Percentiles rank a stretch among this genome's conserved stretches.
Conservation (phyloP, 2,888 invertebrate genomes). For the Cabera pusaria region DNA sequence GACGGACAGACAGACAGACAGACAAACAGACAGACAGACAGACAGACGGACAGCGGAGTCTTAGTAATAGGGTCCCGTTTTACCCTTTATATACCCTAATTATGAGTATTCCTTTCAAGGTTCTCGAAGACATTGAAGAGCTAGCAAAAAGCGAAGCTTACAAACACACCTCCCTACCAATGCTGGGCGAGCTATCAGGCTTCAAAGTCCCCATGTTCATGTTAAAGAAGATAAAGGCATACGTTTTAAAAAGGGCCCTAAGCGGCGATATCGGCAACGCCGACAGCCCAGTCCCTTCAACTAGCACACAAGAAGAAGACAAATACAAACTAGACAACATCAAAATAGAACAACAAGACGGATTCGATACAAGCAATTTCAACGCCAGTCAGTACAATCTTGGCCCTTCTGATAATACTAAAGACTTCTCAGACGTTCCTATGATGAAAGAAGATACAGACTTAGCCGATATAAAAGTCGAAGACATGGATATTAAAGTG, state of each 20-base stretch:
- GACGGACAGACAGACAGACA: too few species aligned
- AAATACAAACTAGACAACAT: conserved; percentile 63
- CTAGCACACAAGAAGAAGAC: conserved; percentile 61
- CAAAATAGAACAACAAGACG: conserved; percentile 66
- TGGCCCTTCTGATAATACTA: conserved; percentile 58
- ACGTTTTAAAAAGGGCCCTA: conserved; percentile 74
- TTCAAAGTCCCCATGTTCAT: conserved; percentile 90
- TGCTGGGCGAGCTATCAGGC: conserved; percentile 87
- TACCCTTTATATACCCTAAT: too few species aligned
- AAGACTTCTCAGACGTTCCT: conserved; percentile 65
- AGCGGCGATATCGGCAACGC: conserved; percentile 59
- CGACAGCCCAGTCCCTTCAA: conserved; percentile 68
- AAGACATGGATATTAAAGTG: conserved; percentile 75
- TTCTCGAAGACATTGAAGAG: conserved; percentile 90
- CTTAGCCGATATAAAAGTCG: conserved; percentile 74
- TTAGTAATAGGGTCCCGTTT: too few species aligned
- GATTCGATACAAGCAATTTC: conserved; percentile 62
- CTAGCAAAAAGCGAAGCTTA: conserved; percentile 89
- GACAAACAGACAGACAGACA: too few species aligned
- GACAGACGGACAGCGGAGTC: too few species aligned
- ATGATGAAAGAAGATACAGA: conserved; percentile 69
- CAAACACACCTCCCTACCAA: conserved; percentile 84
- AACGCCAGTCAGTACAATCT: conserved; percentile 66
- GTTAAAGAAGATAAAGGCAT: conserved; percentile 88
- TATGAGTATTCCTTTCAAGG: too few species aligned